Base-by-base conservation (phyloP, 2,113 vertebrate species). In the Bagarius yarrelli region DNA sequence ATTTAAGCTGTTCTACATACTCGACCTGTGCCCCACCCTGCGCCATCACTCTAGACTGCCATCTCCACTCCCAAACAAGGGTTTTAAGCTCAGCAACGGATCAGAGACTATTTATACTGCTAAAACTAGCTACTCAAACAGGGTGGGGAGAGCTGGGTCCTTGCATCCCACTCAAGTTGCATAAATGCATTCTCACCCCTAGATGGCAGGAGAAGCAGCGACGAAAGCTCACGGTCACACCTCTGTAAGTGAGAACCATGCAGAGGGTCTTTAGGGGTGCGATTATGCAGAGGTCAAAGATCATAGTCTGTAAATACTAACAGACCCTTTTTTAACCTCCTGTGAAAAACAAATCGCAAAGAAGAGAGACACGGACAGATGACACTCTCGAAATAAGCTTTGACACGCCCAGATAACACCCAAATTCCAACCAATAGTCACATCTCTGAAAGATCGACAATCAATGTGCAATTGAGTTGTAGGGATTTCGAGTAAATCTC, bases 21-120 rank as follows among this genome's bases (percentile, higher is more conserved):
- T 84, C 86, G 18, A 78, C 34, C 72, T 83, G 30, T 82, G 88
- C 89, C 91, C 90, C 89, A 87, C 90, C 92, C 90, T 52, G 70
- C 30, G 30, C 67, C 78, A 50, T 57, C 53, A 34, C 81, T 40
- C 80, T 77, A 66, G 47, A 78, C 79, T 88, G 82, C 81, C 86
- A 87, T 80, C 81, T 72, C 81, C 66, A 79, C 86, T 86, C 85
- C 84, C 87, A 81, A 86, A 89, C 87, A 85, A 83, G 83, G 88
- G 88, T 86, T 89, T 92, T 67, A 84, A 89, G 89, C 92, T 91
- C 90, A 87, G 90, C 87, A 86, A 90, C 86, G 81, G 82, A 88
- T 79, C 87, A 86, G 88, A 30, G 85, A 94, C 93, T 94, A 93
- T 94, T 94, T 93, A 92, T 93, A 93, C 91, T 72, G 81, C 63